phyloP scores from a whole-genome alignment of 2,888 invertebrate species.

The Phengaris alcon region DNA sequence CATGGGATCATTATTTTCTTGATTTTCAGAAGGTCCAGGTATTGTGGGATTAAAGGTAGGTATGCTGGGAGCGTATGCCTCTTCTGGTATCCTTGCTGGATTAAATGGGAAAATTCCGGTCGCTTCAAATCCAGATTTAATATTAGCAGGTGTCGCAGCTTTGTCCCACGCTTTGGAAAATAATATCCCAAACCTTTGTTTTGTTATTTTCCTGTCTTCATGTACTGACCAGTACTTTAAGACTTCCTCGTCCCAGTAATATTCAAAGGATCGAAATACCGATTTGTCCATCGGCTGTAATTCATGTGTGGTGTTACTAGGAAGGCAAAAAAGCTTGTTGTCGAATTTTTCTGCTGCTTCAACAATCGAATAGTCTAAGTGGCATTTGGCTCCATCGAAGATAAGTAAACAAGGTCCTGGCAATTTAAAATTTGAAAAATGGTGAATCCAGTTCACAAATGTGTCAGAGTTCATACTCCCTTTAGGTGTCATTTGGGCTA shows the following conservation, averaged over 20 bases:
- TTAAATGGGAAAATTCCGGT: constrained; percentile 23
- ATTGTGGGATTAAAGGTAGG: no score
- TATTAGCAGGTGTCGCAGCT: constrained; percentile 31
- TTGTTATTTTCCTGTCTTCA: constrained; percentile 33
- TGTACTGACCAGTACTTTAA: no score
- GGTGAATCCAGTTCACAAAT: no score
- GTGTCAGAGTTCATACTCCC: not conserved
- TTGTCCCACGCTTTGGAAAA: constrained; percentile 24
- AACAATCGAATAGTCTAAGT: constrained; percentile 30
- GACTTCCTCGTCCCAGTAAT: constrained; percentile 48
- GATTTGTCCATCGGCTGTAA: constrained; percentile 44
- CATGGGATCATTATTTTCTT: not conserved
- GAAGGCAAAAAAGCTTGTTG: constrained; percentile 17
- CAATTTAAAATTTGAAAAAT: no score
- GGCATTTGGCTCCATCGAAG: constrained; percentile 31
- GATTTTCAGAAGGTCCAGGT: no score
- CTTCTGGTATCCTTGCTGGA: constrained; percentile 1
- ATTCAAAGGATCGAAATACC: constrained; percentile 47
- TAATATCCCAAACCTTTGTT: constrained; percentile 16
- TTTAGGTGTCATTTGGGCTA: constrained; percentile 36
- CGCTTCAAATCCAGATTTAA: constrained; percentile 31
- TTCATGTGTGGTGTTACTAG: constrained; percentile 38
- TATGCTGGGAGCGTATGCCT: constrained; percentile 11
- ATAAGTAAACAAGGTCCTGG: constrained; percentile 1
- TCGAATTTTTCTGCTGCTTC: constrained; percentile 23